Evolutionary conservation across 35 echinoderm and acorn worm species (phyloP).

Genomic region (Ptychodera flava): DNA sequence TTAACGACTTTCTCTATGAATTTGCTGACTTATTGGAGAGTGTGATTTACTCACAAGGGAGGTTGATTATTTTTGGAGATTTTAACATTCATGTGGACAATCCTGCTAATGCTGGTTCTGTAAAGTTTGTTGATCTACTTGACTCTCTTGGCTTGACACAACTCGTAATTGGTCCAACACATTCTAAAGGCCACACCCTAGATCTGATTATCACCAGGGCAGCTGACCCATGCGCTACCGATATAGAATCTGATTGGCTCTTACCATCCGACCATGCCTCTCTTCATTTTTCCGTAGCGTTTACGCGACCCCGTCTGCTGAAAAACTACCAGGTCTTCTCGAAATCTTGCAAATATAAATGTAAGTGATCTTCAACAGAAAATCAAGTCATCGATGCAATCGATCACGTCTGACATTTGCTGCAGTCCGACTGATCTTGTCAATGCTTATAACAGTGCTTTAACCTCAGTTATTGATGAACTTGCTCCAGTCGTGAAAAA

Average conservation of each 20-base stretch:
- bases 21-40: neutral
- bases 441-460: neutral
- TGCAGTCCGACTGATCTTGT: neutral
- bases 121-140: slow-evolving; percentile 29
- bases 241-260: neutral
- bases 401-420: neutral
- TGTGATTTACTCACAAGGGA: neutral
- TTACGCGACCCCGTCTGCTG: neutral
- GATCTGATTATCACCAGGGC: slow-evolving; percentile 51
- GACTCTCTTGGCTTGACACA: slow-evolving; percentile 18
- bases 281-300: neutral
- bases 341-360: neutral
- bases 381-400: neutral
- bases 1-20: neutral
- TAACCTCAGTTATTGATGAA: neutral
- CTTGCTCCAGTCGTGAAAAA: neutral
- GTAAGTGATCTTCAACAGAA: neutral
- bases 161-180: slow-evolving; percentile 35
- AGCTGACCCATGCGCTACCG: neutral
- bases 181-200: slow-evolving; percentile 39
- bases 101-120: slow-evolving; percentile 13
- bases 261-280: neutral
- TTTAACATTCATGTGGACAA: slow-evolving; percentile 57
- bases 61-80: slow-evolving; percentile 41
- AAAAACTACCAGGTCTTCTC: neutral